A percentile compares a stretch with the other conserved stretches of the same genome.
These are phyloP conservation scores for Centropus bengalensis DNA, from an alignment of 2,113 vertebrate species.

Conservation along the genomic window DNA sequence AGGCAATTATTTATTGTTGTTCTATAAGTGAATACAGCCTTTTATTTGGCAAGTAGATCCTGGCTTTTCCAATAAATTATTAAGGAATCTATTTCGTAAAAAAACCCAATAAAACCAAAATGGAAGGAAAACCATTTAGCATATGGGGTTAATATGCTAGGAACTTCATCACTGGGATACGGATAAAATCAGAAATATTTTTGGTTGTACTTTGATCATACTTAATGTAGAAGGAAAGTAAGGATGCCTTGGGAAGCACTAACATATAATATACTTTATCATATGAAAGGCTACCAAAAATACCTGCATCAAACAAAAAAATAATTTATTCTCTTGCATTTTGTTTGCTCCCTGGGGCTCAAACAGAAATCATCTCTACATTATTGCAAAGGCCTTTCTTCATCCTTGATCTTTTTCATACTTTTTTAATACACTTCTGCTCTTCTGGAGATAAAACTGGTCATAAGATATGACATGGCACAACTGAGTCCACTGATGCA, in stretches of 20 bases:
- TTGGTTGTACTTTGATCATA: not conserved
- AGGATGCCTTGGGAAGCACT: not conserved
- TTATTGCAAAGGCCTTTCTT: not conserved
- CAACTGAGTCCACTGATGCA: not conserved
- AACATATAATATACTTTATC: not conserved
- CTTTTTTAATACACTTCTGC: not conserved
- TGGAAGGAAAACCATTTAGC: not conserved
- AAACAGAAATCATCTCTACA: not conserved
- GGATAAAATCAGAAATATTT: not conserved
- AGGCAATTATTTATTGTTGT: not conserved
- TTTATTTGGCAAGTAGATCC: not conserved
- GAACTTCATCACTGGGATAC: not conserved
- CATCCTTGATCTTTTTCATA: not conserved
- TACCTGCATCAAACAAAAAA: not conserved
- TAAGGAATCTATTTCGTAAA: not conserved
- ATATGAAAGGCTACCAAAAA: not conserved
- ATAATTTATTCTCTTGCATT: not conserved
- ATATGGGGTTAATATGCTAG: not conserved
- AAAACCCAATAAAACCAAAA: not conserved
- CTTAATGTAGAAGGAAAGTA: not conserved
- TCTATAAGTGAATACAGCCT: not conserved
- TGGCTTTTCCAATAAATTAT: not conserved
- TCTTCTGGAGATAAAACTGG: not conserved
- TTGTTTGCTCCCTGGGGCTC: not conserved
- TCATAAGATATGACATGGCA: not conserved